Conservation (phyloP, 2,888 invertebrate genomes). For the Doris montereyensis region DNA sequence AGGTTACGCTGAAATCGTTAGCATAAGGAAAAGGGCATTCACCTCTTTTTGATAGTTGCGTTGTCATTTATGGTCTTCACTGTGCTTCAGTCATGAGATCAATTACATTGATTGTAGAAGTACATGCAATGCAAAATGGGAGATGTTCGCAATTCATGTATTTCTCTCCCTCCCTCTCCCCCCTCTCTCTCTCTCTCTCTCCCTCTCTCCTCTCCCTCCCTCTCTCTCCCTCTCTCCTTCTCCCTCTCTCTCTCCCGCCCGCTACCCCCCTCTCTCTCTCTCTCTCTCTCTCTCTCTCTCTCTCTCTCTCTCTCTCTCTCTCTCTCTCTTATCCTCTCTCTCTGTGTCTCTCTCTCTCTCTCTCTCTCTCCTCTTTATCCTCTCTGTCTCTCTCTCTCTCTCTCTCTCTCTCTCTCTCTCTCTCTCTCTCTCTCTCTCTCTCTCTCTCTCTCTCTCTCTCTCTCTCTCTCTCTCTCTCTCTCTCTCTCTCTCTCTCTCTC, state of each 20-base stretch:
- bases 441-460: not conserved
- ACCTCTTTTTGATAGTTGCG: too few relatives aligned
- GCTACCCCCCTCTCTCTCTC: too few relatives aligned
- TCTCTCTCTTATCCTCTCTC: not conserved
- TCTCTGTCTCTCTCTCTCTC: not conserved
- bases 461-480: not conserved
- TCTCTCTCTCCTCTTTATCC: too few relatives aligned
- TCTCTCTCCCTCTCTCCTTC: not conserved
- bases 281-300: not conserved
- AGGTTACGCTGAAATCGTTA: too few relatives aligned
- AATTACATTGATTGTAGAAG: too few relatives aligned
- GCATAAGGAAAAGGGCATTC: too few relatives aligned
- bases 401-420: not conserved
- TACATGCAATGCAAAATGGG: too few relatives aligned
- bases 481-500: too few relatives aligned
- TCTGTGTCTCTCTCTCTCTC: not conserved
- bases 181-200: not conserved
- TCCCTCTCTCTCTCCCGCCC: not conserved
- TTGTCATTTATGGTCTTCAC: too few relatives aligned
- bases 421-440: not conserved
- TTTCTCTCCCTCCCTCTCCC: not conserved
- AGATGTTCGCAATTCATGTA: too few relatives aligned
- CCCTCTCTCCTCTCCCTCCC: not conserved
- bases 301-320: too few relatives aligned
- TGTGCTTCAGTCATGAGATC: too few relatives aligned